phyloP scores from a whole-genome alignment of 1,140 invertebrate species.

The Pomacea maculata region DNA sequence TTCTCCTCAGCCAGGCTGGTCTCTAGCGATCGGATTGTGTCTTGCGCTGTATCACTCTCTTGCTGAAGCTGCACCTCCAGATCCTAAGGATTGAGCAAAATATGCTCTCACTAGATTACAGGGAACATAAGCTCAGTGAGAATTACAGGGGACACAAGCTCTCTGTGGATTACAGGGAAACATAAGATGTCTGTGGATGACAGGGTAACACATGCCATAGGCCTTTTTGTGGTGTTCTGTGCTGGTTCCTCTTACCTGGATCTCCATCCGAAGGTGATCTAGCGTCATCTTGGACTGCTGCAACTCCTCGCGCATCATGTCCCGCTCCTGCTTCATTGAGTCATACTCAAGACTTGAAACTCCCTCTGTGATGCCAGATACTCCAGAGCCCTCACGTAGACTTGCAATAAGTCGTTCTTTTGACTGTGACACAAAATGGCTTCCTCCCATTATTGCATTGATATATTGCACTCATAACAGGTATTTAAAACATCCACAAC shows the following conservation, averaged over 20 bases:
- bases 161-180: too few species aligned
- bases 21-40: slow-evolving; percentile 67
- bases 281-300: slow-evolving; percentile 69
- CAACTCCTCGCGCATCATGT: slow-evolving; percentile 73
- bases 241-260: slow-evolving; percentile 55
- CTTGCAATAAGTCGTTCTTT: slow-evolving; percentile 80
- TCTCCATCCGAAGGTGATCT: slow-evolving; percentile 69
- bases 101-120: too few species aligned
- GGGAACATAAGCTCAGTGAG: too few species aligned
- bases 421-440: slow-evolving; percentile 67
- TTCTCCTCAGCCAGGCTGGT: slow-evolving; percentile 70
- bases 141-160: too few species aligned
- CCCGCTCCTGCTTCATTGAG: slow-evolving; percentile 72
- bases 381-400: slow-evolving; percentile 70
- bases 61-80: slow-evolving; percentile 59
- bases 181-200: too few species aligned
- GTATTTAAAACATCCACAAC: not conserved
- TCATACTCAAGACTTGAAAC: slow-evolving; percentile 64
- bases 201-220: too few species aligned
- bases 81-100: slow-evolving; percentile 39
- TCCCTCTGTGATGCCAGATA: slow-evolving; percentile 51
- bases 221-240: too few species aligned
- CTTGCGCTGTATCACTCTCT: slow-evolving; percentile 55
- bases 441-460: not conserved
- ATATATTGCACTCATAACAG: not conserved